Percentiles rank a stretch among this genome's conserved stretches.
phyloP scores from a whole-genome alignment of 2,797 vertebrate genomes.

The Sebastes hubbsi region DNA sequence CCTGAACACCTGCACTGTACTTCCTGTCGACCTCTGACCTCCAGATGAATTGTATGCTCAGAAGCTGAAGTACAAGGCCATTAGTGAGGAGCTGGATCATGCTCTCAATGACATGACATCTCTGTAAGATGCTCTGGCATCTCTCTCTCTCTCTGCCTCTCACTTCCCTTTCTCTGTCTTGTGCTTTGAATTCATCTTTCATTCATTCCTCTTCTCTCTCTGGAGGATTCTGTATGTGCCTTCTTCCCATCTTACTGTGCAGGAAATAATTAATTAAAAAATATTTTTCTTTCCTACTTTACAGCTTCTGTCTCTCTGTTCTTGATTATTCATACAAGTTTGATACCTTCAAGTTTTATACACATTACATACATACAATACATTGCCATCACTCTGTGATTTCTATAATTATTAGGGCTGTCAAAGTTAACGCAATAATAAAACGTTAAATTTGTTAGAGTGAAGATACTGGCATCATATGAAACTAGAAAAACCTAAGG shows the following conservation, averaged over 20 bases:
- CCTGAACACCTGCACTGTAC: constrained; percentile 67
- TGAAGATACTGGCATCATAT: too few species aligned
- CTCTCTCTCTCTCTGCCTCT: constrained; percentile 19
- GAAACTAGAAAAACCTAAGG: too few species aligned
- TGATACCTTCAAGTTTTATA: background rate
- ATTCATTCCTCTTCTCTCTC: constrained; percentile 19
- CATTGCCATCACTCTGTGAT: background rate
- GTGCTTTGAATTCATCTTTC: constrained; percentile 33
- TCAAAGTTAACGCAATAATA: too few species aligned
- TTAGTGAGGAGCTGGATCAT: constrained; percentile 95
- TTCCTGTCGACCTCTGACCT: constrained; percentile 64
- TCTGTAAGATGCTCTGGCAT: constrained; percentile 80
- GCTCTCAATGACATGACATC: constrained; percentile 95
- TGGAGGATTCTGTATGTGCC: constrained; percentile 70
- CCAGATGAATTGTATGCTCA: constrained; percentile 93
- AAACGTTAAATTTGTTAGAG: too few species aligned
- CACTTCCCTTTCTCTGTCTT: constrained; percentile 30
- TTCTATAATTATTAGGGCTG: background rate
- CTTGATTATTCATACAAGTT: background rate
- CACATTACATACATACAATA: background rate
- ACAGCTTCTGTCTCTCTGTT: constrained; percentile 51
- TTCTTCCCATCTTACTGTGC: constrained; percentile 61
- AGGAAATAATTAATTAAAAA: constrained; percentile 55
- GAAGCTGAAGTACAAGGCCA: constrained; percentile 97
- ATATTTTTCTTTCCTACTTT: constrained; percentile 56